phyloP scores from a whole-genome alignment of 2,888 invertebrate species.

The Xylota segnis region DNA sequence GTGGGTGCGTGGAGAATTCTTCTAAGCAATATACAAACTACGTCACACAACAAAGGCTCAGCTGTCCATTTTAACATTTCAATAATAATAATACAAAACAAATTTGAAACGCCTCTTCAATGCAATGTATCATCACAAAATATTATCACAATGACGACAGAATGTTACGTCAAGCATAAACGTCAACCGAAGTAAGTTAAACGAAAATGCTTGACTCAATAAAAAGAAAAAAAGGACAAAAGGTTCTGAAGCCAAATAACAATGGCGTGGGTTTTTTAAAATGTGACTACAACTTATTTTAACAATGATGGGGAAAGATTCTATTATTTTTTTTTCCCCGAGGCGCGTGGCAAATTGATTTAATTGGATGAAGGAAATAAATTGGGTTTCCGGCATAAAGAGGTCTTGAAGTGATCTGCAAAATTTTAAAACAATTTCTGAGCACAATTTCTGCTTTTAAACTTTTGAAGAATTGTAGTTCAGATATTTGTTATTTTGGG shows the following conservation, averaged over 20 bases:
- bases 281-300: not conserved
- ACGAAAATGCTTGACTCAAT: not conserved
- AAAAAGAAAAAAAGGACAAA: not conserved
- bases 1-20: too few relatives aligned
- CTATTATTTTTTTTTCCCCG: not conserved
- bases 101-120: not conserved
- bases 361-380: not conserved
- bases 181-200: not conserved
- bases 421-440: too few relatives aligned
- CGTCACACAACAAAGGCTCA: too few relatives aligned
- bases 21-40: too few relatives aligned
- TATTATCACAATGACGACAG: not conserved
- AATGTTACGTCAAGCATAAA: not conserved
- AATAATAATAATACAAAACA: not conserved
- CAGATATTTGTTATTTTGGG: too few relatives aligned
- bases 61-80: not conserved
- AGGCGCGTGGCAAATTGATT: not conserved
- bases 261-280: conserved; percentile 1
- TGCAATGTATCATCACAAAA: not conserved
- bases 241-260: not conserved
- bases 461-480: too few relatives aligned
- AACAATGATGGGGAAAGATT: not conserved
- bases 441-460: too few relatives aligned
- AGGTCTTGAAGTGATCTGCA: too few relatives aligned
- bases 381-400: too few relatives aligned